Conservation (phyloP, 2,113 vertebrate genomes). For the Ictalurus furcatus region DNA sequence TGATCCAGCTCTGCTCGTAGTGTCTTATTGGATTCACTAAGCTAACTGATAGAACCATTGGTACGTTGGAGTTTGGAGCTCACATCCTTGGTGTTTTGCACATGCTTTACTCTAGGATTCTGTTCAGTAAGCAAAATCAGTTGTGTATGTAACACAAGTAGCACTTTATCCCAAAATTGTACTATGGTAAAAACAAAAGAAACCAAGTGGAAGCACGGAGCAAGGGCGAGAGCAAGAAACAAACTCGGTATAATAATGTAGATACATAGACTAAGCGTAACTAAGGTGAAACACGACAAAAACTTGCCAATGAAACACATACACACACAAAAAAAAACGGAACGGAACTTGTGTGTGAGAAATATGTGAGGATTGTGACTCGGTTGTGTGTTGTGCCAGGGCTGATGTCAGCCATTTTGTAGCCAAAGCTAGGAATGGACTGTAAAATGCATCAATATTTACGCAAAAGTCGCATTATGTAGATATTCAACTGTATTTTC, state of each 20-base stretch:
- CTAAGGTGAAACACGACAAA: too few species aligned
- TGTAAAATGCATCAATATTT: not conserved
- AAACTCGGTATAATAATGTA: not conserved
- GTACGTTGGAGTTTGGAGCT: not conserved
- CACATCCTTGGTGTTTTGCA: not conserved
- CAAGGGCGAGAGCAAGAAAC: not conserved
- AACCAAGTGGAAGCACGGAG: not conserved
- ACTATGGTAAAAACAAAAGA: not conserved
- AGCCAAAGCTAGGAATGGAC: not conserved
- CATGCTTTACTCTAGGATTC: not conserved
- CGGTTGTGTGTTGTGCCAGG: not conserved
- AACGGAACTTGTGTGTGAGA: too few species aligned
- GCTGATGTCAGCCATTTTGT: not conserved
- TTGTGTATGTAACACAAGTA: not conserved
- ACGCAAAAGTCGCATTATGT: not conserved
- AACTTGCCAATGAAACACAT: too few species aligned
- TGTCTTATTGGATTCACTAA: not conserved
- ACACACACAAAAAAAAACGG: too few species aligned
- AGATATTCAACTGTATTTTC: not conserved
- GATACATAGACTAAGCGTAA: not conserved
- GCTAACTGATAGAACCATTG: not conserved
- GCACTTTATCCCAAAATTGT: not conserved
- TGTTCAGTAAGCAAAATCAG: not conserved
- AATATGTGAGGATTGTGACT: too few species aligned
- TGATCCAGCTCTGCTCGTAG: slow-evolving; percentile 1